Evolutionary conservation across 2,113 vertebrate genomes (phyloP).

Genomic region (Anoplopoma fimbria): DNA sequence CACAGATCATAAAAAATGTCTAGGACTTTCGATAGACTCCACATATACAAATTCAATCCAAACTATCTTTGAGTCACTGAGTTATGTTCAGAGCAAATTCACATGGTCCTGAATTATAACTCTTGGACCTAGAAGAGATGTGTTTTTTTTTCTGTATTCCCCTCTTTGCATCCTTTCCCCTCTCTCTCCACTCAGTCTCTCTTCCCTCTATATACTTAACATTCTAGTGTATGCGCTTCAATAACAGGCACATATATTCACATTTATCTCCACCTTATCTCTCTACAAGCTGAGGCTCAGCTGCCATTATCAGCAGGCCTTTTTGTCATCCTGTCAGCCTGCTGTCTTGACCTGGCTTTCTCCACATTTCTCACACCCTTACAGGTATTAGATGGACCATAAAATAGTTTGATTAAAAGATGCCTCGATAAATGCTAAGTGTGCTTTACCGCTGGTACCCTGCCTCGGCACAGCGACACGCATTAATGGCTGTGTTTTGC

Average conservation of each 20-base stretch:
- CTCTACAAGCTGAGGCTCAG: slow-evolving; percentile 52
- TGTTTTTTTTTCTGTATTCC: slow-evolving; percentile 11
- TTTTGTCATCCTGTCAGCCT: slow-evolving; percentile 72
- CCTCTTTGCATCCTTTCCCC: slow-evolving; percentile 23
- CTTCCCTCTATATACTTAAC: slow-evolving; percentile 52
- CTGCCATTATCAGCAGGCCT: slow-evolving; percentile 58
- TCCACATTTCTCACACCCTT: slow-evolving; percentile 63
- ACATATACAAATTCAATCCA: slow-evolving; percentile 51
- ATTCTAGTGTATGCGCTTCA: slow-evolving; percentile 45
- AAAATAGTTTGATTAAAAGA: slow-evolving; percentile 80
- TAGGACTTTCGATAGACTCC: slow-evolving; percentile 37
- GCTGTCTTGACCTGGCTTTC: slow-evolving; percentile 45
- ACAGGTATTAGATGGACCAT: slow-evolving; percentile 74
- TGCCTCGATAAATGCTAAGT: slow-evolving; percentile 70
- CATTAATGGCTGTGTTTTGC: slow-evolving; percentile 44
- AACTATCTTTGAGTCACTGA: slow-evolving; percentile 26
- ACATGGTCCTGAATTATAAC: slow-evolving; percentile 68
- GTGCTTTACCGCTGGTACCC: slow-evolving; percentile 28
- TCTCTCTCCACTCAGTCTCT: slow-evolving; percentile 3
- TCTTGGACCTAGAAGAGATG: slow-evolving; percentile 23
- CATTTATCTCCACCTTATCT: slow-evolving; percentile 72
- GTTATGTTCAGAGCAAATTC: slow-evolving; percentile 52
- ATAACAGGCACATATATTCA: slow-evolving; percentile 61
- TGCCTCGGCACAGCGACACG: slow-evolving; percentile 24
- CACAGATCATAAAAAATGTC: slow-evolving; percentile 63